Conservation (phyloP, 2,113 vertebrate species). For the Ramphastos sulfuratus region DNA sequence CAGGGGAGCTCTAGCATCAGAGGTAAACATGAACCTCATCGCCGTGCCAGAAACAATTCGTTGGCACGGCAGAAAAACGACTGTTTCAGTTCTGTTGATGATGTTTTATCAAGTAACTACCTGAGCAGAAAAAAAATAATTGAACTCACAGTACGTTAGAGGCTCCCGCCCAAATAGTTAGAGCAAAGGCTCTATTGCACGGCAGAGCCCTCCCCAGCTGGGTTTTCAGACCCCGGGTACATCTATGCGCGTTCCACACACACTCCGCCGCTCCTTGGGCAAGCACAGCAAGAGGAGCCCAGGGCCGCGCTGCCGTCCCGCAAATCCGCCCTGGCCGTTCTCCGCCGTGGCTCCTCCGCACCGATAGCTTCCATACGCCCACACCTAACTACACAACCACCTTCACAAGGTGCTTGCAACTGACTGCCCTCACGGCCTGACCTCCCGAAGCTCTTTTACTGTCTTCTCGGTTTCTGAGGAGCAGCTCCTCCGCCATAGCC, state of each 20-base stretch:
- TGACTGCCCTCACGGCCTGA: accelerated
- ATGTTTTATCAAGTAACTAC: background rate
- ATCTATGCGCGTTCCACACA: accelerated
- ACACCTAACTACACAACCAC: accelerated
- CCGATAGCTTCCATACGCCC: background rate
- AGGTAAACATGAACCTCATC: background rate
- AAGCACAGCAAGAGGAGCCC: accelerated
- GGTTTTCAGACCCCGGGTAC: accelerated
- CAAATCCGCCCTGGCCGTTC: accelerated
- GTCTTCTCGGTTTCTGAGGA: accelerated
- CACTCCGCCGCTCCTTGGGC: accelerated
- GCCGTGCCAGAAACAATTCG: accelerated
- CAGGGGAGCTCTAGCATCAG: background rate
- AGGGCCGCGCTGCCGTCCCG: background rate
- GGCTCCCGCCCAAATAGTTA: accelerated
- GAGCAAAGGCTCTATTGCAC: background rate
- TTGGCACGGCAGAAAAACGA: accelerated
- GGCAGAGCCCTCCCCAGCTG: no score
- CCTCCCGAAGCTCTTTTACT: no score
- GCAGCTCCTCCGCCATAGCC: background rate
- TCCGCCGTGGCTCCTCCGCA: accelerated
- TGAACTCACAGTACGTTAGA: accelerated
- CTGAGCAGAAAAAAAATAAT: background rate
- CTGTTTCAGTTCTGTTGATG: background rate
- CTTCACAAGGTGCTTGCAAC: no score